Conservation (phyloP, 1,140 invertebrate species). For the Nasonia vitripennis region DNA sequence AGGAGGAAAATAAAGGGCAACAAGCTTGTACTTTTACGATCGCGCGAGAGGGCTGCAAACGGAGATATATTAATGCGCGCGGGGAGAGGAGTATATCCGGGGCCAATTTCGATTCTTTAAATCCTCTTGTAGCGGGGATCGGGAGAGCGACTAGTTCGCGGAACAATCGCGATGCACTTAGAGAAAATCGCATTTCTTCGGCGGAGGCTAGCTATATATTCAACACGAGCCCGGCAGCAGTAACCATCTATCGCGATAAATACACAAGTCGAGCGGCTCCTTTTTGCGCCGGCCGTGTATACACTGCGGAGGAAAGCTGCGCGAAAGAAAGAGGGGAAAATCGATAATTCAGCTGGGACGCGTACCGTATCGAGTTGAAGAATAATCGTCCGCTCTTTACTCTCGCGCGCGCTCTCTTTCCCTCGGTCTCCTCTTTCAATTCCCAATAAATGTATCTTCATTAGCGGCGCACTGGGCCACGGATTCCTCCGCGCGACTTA, state of each 20-base stretch:
- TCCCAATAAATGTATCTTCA: constrained; percentile 16
- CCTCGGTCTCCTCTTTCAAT: not conserved
- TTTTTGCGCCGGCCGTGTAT: not conserved
- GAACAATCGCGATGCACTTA: not conserved
- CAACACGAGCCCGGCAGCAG: not conserved
- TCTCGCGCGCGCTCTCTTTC: too few species aligned
- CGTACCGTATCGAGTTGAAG: not conserved
- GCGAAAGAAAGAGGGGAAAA: not conserved
- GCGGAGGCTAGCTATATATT: not conserved
- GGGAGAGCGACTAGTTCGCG: not conserved
- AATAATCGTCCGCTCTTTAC: not conserved
- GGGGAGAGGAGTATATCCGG: not conserved
- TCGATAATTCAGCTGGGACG: constrained; percentile 17
- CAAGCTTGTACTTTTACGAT: not conserved
- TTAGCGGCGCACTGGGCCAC: not conserved
- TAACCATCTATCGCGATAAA: not conserved
- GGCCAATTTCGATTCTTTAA: not conserved
- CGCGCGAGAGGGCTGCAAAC: not conserved
- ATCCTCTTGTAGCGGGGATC: not conserved
- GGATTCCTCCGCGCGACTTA: not conserved
- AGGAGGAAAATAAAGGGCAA: not conserved
- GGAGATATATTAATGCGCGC: not conserved
- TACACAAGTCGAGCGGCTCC: not conserved
- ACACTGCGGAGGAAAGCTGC: not conserved
- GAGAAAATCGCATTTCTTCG: constrained; percentile 5